These are phyloP conservation scores for Ectemnius lituratus DNA, from an alignment of 2,888 invertebrate genomes.

Conservation along the genomic window DNA sequence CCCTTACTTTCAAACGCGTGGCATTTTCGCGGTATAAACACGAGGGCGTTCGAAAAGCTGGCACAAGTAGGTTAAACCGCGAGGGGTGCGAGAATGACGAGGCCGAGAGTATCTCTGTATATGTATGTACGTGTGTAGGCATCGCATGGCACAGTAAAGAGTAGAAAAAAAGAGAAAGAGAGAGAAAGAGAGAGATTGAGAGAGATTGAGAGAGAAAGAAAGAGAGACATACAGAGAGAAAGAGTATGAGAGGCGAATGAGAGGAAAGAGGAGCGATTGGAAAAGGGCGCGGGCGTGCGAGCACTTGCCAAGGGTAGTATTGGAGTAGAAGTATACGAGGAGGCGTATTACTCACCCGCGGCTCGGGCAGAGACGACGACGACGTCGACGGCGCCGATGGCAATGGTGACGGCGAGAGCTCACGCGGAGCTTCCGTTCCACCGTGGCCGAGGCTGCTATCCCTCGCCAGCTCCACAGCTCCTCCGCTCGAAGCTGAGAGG, in stretches of 20 bases:
- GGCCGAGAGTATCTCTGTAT: too few species aligned
- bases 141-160: not conserved
- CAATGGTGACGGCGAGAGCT: constrained; percentile 42
- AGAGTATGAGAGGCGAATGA: too few species aligned
- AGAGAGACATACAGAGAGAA: too few species aligned
- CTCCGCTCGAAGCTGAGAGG: constrained; percentile 35
- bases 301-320: not conserved
- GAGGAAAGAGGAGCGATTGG: constrained; percentile 7
- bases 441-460: constrained; percentile 41
- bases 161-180: not conserved
- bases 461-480: constrained; percentile 44
- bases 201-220: not conserved
- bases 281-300: constrained; percentile 5
- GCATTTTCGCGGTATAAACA: constrained; percentile 52
- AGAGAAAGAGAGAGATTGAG: not conserved
- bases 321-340: not conserved
- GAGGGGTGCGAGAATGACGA: not conserved
- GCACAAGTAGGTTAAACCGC: constrained; percentile 46
- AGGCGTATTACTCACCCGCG: constrained; percentile 26
- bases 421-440: constrained; percentile 46
- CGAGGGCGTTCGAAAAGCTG: constrained; percentile 40
- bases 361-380: constrained; percentile 34
- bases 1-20: constrained; percentile 27
- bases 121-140: not conserved
- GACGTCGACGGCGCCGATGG: constrained; percentile 44